Evolutionary conservation across 1,140 invertebrate species (phyloP).

Genomic region (Micrasema minimum): DNA sequence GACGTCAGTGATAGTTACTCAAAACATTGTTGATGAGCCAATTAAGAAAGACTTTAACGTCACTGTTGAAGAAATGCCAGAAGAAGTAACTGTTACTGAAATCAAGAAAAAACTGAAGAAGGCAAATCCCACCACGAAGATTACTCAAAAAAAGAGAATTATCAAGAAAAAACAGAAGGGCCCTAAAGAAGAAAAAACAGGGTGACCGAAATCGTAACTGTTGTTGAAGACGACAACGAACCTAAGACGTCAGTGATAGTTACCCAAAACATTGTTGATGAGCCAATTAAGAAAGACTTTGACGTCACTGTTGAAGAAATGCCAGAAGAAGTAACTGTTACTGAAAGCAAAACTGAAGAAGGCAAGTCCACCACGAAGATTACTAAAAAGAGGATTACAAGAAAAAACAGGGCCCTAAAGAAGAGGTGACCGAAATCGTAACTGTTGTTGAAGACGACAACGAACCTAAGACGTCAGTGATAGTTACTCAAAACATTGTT

Average conservation of each 20-base stretch:
- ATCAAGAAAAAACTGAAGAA: constrained; percentile 57
- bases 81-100: constrained; percentile 62
- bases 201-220: constrained; percentile 53
- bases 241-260: constrained; percentile 52
- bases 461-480: constrained; percentile 44
- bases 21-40: too few relatives aligned
- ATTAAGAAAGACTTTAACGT: constrained; percentile 11
- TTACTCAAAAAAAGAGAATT: constrained; percentile 56
- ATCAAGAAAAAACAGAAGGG: constrained; percentile 57
- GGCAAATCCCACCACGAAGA: constrained; percentile 58
- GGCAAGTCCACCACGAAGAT: constrained; percentile 52
- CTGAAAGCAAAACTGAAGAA: constrained; percentile 58
- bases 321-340: constrained; percentile 55
- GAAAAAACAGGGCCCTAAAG: constrained; percentile 56
- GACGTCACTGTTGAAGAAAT: constrained; percentile 8
- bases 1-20: too few relatives aligned
- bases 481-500: not conserved
- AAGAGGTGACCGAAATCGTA: constrained; percentile 58
- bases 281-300: constrained; percentile 10
- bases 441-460: constrained; percentile 60
- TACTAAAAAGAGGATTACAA: constrained; percentile 53
- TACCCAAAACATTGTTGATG: constrained; percentile 46
- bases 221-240: constrained; percentile 54
- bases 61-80: constrained; percentile 54
- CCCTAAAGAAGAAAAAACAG: constrained; percentile 57